These are phyloP conservation scores for Crotalus horridus DNA, from an alignment of 2,113 vertebrate genomes.

Conservation along the genomic window DNA sequence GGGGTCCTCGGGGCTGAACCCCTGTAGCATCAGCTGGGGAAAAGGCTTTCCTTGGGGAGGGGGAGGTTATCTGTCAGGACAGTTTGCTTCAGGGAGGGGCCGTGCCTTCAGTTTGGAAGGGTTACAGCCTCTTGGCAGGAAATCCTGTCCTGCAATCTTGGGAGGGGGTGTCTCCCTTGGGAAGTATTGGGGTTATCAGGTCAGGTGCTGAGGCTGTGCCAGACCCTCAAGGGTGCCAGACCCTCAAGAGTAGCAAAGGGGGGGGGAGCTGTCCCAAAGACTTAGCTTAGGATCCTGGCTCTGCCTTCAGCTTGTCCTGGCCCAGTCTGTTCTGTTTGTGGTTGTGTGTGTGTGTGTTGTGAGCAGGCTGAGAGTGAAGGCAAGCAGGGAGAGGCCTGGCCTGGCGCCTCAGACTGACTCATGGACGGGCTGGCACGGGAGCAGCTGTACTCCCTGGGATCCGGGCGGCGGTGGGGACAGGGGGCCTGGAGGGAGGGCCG, in stretches of 20 bases:
- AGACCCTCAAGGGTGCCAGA: background rate
- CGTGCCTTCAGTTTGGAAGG: background rate
- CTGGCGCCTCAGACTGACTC: background rate
- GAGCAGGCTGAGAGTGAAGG: background rate
- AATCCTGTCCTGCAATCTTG: background rate
- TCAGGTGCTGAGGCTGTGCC: background rate
- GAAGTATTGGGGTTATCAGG: background rate
- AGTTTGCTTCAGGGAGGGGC: background rate
- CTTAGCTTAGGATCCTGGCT: background rate
- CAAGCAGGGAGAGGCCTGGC: background rate
- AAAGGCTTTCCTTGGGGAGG: background rate
- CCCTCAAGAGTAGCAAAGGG: background rate
- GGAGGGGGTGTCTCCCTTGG: too few species aligned
- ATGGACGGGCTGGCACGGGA: background rate
- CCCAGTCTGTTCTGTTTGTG: too few species aligned
- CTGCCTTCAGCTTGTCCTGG: background rate
- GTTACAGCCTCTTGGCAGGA: background rate
- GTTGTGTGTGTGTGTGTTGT: background rate
- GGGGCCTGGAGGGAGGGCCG: fast-evolving
- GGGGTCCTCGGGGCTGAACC: background rate
- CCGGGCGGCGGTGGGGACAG: background rate
- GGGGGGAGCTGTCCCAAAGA: background rate
- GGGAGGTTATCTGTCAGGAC: background rate
- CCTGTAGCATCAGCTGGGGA: background rate
- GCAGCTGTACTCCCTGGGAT: background rate